These are phyloP conservation scores for Dendrolimus kikuchii DNA, from an alignment of 1,140 invertebrate genomes.

Conservation along the genomic window DNA sequence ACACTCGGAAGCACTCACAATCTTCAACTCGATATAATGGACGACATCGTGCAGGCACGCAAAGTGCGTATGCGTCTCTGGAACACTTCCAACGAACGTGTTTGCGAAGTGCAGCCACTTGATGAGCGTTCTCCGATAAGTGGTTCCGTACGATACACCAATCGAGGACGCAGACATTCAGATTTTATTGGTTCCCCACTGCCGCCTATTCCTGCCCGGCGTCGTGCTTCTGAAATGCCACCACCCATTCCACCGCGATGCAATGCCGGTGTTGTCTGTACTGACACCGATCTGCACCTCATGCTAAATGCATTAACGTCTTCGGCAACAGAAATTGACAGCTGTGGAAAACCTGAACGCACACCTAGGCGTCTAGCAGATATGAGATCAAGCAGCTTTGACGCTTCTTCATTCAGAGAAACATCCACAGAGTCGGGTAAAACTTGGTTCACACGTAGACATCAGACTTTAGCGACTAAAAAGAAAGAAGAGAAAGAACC, in stretches of 20 bases:
- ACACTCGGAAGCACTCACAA: slow-evolving; percentile 83
- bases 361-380: slow-evolving; percentile 71
- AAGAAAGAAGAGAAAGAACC: slow-evolving; percentile 70
- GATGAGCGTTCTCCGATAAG: slow-evolving; percentile 74
- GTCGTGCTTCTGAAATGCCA: slow-evolving; percentile 80
- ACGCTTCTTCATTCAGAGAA: slow-evolving; percentile 79
- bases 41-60: slow-evolving; percentile 85
- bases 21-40: slow-evolving; percentile 88
- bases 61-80: slow-evolving; percentile 88
- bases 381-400: slow-evolving; percentile 86
- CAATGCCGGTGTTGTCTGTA: slow-evolving; percentile 77
- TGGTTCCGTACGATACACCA: slow-evolving; percentile 69
- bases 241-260: slow-evolving; percentile 59
- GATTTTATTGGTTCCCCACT: slow-evolving; percentile 77
- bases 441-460: slow-evolving; percentile 83
- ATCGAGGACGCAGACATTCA: slow-evolving; percentile 78
- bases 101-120: slow-evolving; percentile 85
- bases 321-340: slow-evolving; percentile 84
- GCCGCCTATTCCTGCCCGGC: slow-evolving; percentile 69
- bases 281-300: slow-evolving; percentile 84
- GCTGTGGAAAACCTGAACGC: slow-evolving; percentile 65
- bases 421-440: slow-evolving; percentile 72
- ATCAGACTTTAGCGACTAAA: slow-evolving; percentile 80
- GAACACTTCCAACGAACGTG: slow-evolving; percentile 84
- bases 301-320: slow-evolving; percentile 86